A percentile compares a stretch with the other conserved stretches of the same genome.
Evolutionary conservation across 2,797 vertebrate genomes (phyloP).

Genomic region (Lindbergichthys nudifrons): DNA sequence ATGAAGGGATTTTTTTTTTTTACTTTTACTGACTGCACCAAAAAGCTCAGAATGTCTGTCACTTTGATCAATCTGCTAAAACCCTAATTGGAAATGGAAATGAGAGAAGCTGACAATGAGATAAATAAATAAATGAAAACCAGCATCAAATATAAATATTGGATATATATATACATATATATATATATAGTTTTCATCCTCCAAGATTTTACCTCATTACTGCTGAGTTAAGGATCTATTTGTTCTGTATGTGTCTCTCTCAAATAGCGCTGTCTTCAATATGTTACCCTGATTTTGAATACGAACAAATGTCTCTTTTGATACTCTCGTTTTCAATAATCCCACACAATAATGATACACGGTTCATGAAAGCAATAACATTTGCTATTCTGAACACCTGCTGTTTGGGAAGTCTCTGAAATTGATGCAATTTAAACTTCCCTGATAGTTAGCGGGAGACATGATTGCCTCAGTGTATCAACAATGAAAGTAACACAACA

Average conservation of each 20-base stretch:
- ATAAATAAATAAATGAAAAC: constrained; percentile 40
- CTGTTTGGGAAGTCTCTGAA: constrained; percentile 2
- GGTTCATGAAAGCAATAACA: constrained; percentile 2
- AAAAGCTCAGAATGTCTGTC: constrained; percentile 30
- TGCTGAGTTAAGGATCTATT: background rate
- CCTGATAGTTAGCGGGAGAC: background rate
- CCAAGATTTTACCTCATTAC: constrained; percentile 6
- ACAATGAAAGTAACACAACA: background rate
- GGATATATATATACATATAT: constrained; percentile 31
- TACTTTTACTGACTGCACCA: constrained; percentile 2
- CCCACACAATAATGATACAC: background rate
- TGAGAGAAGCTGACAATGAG: constrained; percentile 20
- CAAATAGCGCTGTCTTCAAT: background rate
- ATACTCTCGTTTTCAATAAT: constrained; percentile 7
- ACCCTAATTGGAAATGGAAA: constrained; percentile 23
- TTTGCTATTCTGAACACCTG: constrained; percentile 11
- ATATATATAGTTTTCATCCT: constrained; percentile 17
- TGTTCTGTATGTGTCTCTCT: background rate
- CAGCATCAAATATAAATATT: constrained; percentile 28
- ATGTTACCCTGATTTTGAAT: constrained; percentile 11
- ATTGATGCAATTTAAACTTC: constrained; percentile 4
- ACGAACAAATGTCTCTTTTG: constrained; percentile 20
- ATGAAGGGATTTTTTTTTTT: background rate
- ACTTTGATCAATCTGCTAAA: constrained; percentile 16
- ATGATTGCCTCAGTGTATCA: background rate